Evolutionary conservation across 1,140 invertebrate genomes (phyloP).

Genomic region (Cecropterus lyciades): DNA sequence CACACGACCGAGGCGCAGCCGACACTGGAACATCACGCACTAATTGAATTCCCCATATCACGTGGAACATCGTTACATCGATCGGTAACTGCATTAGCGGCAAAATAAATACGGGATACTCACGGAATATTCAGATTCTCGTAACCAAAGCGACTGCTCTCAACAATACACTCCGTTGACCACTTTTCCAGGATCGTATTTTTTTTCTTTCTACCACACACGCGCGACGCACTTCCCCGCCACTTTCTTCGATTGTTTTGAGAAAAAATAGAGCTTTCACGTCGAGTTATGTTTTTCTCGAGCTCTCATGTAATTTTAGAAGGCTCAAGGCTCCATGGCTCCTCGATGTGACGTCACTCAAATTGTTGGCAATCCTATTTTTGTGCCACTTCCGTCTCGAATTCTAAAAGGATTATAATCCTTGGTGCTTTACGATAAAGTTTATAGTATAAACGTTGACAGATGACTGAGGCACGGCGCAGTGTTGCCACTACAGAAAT

Average conservation of each 20-base stretch:
- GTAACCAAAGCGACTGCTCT: slow-evolving; percentile 63
- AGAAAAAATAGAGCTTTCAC: slow-evolving; percentile 65
- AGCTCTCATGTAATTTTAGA: slow-evolving; percentile 80
- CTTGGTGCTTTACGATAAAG: slow-evolving; percentile 61
- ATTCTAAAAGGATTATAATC: slow-evolving; percentile 64
- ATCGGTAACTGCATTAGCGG: slow-evolving; percentile 58
- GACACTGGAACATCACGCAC: slow-evolving; percentile 50
- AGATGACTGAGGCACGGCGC: slow-evolving; percentile 42
- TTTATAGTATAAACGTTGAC: slow-evolving; percentile 55
- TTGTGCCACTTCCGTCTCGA: slow-evolving; percentile 74
- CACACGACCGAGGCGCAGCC: slow-evolving; percentile 55
- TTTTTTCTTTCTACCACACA: slow-evolving; percentile 54
- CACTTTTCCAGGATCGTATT: slow-evolving; percentile 44
- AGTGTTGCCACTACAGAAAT: slow-evolving; percentile 57
- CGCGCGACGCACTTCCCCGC: slow-evolving; percentile 58
- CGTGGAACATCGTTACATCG: slow-evolving; percentile 59
- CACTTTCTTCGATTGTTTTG: slow-evolving; percentile 60
- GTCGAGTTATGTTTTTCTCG: slow-evolving; percentile 66
- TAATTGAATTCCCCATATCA: slow-evolving; percentile 60
- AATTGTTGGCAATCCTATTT: slow-evolving; percentile 83
- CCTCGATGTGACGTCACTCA: slow-evolving; percentile 74
- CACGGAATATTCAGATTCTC: slow-evolving; percentile 65
- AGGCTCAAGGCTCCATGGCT: slow-evolving; percentile 69
- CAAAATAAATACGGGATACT: slow-evolving; percentile 67
- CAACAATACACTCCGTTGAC: slow-evolving; percentile 47